Percentiles rank a stretch among this genome's conserved stretches.
Evolutionary conservation across 2,888 invertebrate genomes (phyloP).

Genomic region (Temnothorax unifasciatus): DNA sequence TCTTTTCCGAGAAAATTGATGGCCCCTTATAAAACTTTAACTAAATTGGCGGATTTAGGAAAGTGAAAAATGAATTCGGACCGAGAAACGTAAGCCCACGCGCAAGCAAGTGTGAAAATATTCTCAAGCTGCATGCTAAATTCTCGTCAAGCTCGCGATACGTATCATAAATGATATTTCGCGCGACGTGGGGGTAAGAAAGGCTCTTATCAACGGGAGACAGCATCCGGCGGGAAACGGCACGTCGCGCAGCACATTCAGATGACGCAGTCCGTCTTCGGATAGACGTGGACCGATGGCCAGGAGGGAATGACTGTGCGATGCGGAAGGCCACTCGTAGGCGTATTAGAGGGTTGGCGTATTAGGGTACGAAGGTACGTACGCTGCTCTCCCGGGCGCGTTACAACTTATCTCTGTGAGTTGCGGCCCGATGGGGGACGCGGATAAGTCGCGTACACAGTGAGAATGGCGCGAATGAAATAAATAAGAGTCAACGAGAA

Average conservation of each 20-base stretch:
- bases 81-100: background rate
- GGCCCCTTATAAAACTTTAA: background rate
- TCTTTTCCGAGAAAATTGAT: background rate
- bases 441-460: constrained; percentile 52
- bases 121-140: constrained; percentile 27
- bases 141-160: constrained; percentile 42
- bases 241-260: constrained; percentile 41
- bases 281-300: constrained; percentile 62
- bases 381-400: constrained; percentile 8
- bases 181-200: constrained; percentile 7
- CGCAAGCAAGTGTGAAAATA: constrained; percentile 10
- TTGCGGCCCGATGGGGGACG: constrained; percentile 40
- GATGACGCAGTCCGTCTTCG: constrained; percentile 45
- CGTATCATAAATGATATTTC: constrained; percentile 40
- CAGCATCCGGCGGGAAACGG: constrained; percentile 37
- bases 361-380: background rate
- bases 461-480: constrained; percentile 61
- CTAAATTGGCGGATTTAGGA: background rate
- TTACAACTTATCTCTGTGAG: constrained; percentile 53
- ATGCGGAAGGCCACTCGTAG: constrained; percentile 19
- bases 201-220: constrained; percentile 42
- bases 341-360: constrained; percentile 34
- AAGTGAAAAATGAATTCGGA: background rate
- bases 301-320: constrained; percentile 23
- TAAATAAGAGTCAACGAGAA: constrained; percentile 64